phyloP scores from a whole-genome alignment of 1,140 invertebrate genomes.

The Carposina sasakii region DNA sequence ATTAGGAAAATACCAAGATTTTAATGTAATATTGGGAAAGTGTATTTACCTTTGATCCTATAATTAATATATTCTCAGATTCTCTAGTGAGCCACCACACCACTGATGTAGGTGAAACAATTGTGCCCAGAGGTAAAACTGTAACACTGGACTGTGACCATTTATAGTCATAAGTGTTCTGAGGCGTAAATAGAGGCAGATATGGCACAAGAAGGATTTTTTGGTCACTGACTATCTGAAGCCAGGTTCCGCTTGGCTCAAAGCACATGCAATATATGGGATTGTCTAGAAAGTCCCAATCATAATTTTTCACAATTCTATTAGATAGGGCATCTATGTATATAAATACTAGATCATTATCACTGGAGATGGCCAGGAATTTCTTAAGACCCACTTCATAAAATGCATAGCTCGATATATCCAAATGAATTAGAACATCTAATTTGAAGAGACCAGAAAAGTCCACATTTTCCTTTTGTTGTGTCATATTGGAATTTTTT shows the following conservation, averaged over 20 bases:
- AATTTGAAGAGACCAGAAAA: conserved; percentile 53
- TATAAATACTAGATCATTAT: conserved; percentile 56
- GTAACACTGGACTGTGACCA: conserved; percentile 62
- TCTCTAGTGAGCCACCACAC: conserved; percentile 65
- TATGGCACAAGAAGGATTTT: conserved; percentile 58
- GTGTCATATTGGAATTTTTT: conserved; percentile 17
- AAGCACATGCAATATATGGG: conserved; percentile 63
- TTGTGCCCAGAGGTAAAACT: conserved; percentile 45
- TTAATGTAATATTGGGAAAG: too few relatives aligned
- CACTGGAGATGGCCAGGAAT: conserved; percentile 53
- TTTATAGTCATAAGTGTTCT: conserved; percentile 58
- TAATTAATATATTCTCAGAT: conserved; percentile 59
- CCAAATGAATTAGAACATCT: conserved; percentile 54
- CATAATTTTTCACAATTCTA: conserved; percentile 50
- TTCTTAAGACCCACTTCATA: conserved; percentile 64
- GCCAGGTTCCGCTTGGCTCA: conserved; percentile 65
- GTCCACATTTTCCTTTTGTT: conserved; percentile 25
- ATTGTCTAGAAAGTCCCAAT: conserved; percentile 64
- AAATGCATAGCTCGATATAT: conserved; percentile 52
- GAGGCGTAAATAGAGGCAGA: conserved; percentile 52
- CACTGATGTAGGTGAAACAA: conserved; percentile 46
- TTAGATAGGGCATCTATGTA: conserved; percentile 52
- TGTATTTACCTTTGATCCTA: conserved; percentile 55
- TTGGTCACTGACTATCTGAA: conserved; percentile 56
- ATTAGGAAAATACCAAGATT: too few relatives aligned